Percentiles rank a stretch among this genome's conserved stretches.
phyloP scores from a whole-genome alignment of 1,140 invertebrate genomes.

The Heliconius hewitsoni region DNA sequence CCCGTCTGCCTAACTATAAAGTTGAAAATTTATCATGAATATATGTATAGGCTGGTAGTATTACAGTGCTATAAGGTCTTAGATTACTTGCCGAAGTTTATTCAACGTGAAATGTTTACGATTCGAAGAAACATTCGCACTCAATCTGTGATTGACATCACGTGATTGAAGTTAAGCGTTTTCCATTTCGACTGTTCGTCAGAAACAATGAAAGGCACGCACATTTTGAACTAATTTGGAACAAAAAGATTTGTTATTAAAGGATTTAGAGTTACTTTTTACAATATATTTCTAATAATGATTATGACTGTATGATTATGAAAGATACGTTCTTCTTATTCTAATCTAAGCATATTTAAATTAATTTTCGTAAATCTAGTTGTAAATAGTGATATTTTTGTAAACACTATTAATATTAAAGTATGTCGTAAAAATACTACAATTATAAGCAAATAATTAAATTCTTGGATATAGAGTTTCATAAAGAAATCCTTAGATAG shows the following conservation, averaged over 20 bases:
- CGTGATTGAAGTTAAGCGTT: conserved; percentile 8
- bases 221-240: neutral
- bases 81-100: conserved; percentile 2
- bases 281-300: neutral
- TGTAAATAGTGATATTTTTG: too few species aligned
- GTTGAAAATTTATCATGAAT: neutral
- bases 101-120: conserved; percentile 1
- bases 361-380: too few species aligned
- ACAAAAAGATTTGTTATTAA: neutral
- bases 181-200: neutral
- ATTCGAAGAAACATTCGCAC: neutral
- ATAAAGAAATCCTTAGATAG: neutral
- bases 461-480: neutral
- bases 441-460: too few species aligned
- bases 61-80: neutral
- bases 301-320: neutral
- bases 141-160: conserved; percentile 8
- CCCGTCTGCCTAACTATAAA: too few species aligned
- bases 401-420: too few species aligned
- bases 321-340: too few species aligned
- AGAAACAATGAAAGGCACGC: conserved; percentile 8
- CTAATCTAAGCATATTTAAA: too few species aligned
- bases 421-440: too few species aligned
- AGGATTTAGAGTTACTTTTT: neutral
- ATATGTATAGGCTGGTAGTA: neutral